A percentile compares a stretch with the other conserved stretches of the same genome.
These are phyloP conservation scores for Chionis minor DNA, from an alignment of 2,113 vertebrate species.

Conservation along the genomic window DNA sequence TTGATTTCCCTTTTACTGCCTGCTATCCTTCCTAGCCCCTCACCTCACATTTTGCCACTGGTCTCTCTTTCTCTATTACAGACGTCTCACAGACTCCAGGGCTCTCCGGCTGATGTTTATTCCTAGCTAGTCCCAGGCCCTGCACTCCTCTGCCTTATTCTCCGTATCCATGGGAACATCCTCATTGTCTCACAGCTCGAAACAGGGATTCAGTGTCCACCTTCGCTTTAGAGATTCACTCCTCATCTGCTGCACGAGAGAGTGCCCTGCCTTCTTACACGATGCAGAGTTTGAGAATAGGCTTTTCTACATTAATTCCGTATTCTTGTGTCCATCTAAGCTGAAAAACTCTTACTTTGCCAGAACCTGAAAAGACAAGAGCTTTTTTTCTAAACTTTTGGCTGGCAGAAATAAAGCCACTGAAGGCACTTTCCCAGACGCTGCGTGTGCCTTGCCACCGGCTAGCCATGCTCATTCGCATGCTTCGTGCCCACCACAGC, in stretches of 20 bases:
- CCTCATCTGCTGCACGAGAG: not conserved
- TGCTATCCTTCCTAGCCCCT: not conserved
- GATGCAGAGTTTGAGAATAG: not conserved
- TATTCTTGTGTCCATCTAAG: not conserved
- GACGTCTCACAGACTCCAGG: not conserved
- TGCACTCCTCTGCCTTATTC: slow-evolving; percentile 31
- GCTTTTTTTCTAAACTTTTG: not conserved
- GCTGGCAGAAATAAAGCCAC: not conserved
- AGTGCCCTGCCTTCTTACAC: not conserved
- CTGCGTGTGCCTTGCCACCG: not conserved
- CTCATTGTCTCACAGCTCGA: not conserved
- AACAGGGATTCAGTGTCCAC: slow-evolving; percentile 45
- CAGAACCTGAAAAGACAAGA: not conserved
- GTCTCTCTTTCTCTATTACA: not conserved
- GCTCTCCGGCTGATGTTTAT: slow-evolving; percentile 41
- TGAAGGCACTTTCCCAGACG: not conserved
- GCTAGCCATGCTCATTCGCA: not conserved
- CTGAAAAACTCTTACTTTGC: not conserved
- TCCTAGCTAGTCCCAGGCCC: not conserved
- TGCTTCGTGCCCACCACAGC: not conserved
- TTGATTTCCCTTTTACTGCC: not conserved
- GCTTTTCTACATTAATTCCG: not conserved
- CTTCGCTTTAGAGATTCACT: slow-evolving; percentile 16
- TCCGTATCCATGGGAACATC: slow-evolving; percentile 54
- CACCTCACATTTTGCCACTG: not conserved